A percentile compares a stretch with the other conserved stretches of the same genome.
Conservation (phyloP, 2,888 invertebrate genomes). For the Pharmacophagus antenor region DNA sequence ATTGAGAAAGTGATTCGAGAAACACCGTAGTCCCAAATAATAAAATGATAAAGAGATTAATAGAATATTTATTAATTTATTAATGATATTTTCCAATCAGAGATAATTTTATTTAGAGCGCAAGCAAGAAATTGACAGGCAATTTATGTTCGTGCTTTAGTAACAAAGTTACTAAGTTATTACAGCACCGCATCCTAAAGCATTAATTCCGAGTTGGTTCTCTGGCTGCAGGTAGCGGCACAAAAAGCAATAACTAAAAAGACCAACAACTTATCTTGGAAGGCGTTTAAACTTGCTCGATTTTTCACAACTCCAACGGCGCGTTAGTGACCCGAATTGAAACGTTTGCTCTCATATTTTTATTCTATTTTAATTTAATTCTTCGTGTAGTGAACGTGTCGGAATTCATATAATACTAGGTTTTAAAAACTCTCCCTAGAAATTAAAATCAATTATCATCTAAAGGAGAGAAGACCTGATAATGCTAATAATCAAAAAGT, state of each 20-base stretch:
- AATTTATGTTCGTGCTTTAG: slow-evolving; percentile 7
- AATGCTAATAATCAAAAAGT: no score
- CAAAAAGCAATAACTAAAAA: slow-evolving; percentile 42
- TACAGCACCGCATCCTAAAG: slow-evolving; percentile 39
- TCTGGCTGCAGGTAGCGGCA: slow-evolving; percentile 35
- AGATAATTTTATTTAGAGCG: not conserved
- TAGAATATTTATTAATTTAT: not conserved
- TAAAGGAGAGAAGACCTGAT: no score
- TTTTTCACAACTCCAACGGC: slow-evolving; percentile 59
- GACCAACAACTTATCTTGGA: slow-evolving; percentile 53
- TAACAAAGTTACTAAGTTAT: slow-evolving; percentile 29
- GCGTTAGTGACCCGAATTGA: slow-evolving; percentile 39
- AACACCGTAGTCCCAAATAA: no score
- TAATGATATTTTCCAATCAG: no score
- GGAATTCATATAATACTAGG: not conserved
- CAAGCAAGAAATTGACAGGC: slow-evolving; percentile 7
- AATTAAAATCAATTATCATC: no score
- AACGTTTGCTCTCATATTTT: not conserved
- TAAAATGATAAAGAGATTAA: not conserved
- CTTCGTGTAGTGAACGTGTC: not conserved
- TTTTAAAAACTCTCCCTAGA: no score
- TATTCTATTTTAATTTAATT: slow-evolving; percentile 1
- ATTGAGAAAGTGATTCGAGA: no score
- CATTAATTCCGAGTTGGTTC: slow-evolving; percentile 43
- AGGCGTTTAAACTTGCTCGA: slow-evolving; percentile 55